These are phyloP conservation scores for Andrena camellia DNA, from an alignment of 2,888 invertebrate species.

Conservation along the genomic window DNA sequence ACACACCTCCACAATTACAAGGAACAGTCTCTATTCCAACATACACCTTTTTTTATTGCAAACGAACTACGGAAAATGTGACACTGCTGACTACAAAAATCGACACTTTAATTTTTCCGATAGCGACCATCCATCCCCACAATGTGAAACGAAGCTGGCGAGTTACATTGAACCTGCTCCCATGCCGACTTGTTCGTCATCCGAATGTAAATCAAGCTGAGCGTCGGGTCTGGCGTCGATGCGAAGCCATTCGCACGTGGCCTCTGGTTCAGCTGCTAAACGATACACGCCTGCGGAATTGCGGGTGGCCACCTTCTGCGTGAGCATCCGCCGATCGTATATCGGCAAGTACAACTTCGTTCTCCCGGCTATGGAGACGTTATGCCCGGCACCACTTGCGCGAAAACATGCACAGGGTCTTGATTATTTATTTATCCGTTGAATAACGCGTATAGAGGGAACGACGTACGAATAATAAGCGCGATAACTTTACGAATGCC, in stretches of 20 bases:
- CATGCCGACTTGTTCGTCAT: conserved; percentile 12
- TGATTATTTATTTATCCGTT: conserved; percentile 52
- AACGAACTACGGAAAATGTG: too few relatives aligned
- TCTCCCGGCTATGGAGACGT: conserved; percentile 81
- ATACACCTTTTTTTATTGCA: too few relatives aligned
- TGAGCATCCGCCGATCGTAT: conserved; percentile 80
- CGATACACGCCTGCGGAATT: conserved; percentile 76
- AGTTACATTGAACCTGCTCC: neutral
- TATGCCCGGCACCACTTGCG: conserved; percentile 68
- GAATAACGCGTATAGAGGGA: conserved; percentile 36
- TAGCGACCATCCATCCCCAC: too few relatives aligned
- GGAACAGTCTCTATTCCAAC: too few relatives aligned
- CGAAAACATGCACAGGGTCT: conserved; percentile 45
- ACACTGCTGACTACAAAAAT: too few relatives aligned
- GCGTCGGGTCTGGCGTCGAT: conserved; percentile 36
- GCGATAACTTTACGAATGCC: conserved; percentile 21
- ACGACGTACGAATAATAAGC: neutral
- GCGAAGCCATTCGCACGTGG: conserved; percentile 56
- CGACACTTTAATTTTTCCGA: too few relatives aligned
- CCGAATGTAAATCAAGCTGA: conserved; percentile 35
- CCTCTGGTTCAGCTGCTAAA: conserved; percentile 73
- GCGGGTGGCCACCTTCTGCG: conserved; percentile 83
- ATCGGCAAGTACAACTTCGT: conserved; percentile 83
- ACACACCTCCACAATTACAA: too few relatives aligned
- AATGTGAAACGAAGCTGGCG: neutral